Conservation (phyloP, 35 echinoderm and acorn worm species). For the Chiridota heheva region DNA sequence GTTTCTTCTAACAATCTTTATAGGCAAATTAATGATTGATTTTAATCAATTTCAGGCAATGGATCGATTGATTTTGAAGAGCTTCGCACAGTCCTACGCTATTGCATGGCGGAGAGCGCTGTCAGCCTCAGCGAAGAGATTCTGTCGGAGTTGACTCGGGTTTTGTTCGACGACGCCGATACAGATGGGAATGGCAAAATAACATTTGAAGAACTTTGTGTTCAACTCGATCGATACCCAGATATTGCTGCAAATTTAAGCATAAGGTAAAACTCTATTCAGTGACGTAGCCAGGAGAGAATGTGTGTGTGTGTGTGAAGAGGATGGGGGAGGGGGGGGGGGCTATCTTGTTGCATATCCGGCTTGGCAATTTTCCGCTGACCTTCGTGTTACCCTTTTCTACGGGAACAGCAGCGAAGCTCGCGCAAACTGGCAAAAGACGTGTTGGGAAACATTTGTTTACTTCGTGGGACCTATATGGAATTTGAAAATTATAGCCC, state of each 20-base stretch:
- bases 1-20: background rate
- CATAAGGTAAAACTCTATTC: conserved; percentile 49
- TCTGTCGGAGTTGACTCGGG: conserved; percentile 65
- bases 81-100: conserved; percentile 69
- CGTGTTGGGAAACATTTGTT: no score
- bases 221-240: conserved; percentile 68
- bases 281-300: no score
- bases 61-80: conserved; percentile 81
- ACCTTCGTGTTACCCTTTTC: no score
- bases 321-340: no score
- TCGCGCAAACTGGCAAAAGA: no score
- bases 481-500: no score
- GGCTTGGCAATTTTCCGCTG: no score
- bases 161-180: conserved; percentile 84
- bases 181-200: conserved; percentile 59
- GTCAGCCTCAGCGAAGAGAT: conserved; percentile 75
- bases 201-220: conserved; percentile 74
- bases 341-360: no score
- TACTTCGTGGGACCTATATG: no score
- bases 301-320: no score
- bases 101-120: conserved; percentile 83
- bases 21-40: background rate
- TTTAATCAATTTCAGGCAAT: conserved; percentile 56
- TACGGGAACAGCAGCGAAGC: no score
- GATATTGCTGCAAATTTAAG: conserved; percentile 81